A percentile compares a stretch with the other conserved stretches of the same genome.
Evolutionary conservation across 2,797 vertebrate species (phyloP).

Genomic region (Falco rusticolus): DNA sequence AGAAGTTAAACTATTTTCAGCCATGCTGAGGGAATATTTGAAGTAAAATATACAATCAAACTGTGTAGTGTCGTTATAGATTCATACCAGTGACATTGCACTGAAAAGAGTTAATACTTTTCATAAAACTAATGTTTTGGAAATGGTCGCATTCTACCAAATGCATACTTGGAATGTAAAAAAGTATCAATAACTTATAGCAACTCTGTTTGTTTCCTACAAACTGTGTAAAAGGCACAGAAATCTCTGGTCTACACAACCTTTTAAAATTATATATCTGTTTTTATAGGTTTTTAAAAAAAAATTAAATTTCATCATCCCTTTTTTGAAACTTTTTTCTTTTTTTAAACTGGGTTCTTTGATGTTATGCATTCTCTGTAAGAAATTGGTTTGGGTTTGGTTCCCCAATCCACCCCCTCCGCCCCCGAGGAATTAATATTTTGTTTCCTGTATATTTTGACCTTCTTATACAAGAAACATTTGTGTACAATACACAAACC

Average conservation of each 20-base stretch:
- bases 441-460: neutral
- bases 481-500: neutral
- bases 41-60: neutral
- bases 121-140: neutral
- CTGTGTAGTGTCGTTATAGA: neutral
- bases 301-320: neutral
- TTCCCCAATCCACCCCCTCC: neutral
- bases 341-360: fast-evolving
- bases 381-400: neutral
- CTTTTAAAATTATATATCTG: neutral
- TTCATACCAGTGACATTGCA: neutral
- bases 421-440: neutral
- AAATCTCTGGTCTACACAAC: neutral
- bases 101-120: neutral
- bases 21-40: neutral
- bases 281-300: neutral
- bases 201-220: neutral
- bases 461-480: neutral
- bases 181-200: neutral
- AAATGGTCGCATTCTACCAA: neutral
- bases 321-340: neutral
- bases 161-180: neutral
- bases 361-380: neutral
- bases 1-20: slow-evolving; percentile 1
- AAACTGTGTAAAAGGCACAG: neutral